Conservation (phyloP, 2,797 vertebrate genomes). For the Miichthys miiuy region DNA sequence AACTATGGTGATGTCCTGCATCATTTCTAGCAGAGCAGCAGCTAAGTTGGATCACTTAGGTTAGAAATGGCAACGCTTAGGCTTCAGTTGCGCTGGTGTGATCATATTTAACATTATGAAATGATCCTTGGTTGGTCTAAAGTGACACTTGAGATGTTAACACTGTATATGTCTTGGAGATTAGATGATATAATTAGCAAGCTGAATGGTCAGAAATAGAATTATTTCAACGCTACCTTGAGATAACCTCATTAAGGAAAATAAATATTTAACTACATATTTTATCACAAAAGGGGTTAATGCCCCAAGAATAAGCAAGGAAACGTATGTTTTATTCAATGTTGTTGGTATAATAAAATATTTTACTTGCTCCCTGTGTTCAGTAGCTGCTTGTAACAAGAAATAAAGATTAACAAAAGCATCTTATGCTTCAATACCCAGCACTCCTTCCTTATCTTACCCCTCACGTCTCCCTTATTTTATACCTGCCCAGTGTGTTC, state of each 20-base stretch:
- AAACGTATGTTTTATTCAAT: background rate
- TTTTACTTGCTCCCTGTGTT: background rate
- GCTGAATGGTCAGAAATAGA: background rate
- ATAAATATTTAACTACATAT: background rate
- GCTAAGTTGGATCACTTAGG: background rate
- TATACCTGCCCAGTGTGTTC: background rate
- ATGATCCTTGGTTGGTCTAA: background rate
- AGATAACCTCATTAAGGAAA: slow-evolving; percentile 6
- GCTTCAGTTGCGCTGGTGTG: background rate
- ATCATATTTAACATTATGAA: background rate
- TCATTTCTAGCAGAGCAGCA: background rate
- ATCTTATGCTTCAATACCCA: background rate
- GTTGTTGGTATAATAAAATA: background rate
- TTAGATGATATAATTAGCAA: slow-evolving; percentile 13
- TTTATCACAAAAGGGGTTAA: background rate
- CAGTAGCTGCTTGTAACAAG: background rate
- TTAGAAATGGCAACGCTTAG: background rate
- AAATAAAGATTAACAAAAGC: background rate
- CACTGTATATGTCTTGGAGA: background rate
- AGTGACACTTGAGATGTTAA: background rate
- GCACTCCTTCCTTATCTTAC: slow-evolving; percentile 2
- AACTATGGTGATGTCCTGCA: background rate
- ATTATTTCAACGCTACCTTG: background rate
- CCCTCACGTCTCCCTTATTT: slow-evolving; percentile 3
- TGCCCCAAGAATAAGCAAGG: background rate